phyloP scores from a whole-genome alignment of 2,888 invertebrate genomes.

The Arenicola marina region DNA sequence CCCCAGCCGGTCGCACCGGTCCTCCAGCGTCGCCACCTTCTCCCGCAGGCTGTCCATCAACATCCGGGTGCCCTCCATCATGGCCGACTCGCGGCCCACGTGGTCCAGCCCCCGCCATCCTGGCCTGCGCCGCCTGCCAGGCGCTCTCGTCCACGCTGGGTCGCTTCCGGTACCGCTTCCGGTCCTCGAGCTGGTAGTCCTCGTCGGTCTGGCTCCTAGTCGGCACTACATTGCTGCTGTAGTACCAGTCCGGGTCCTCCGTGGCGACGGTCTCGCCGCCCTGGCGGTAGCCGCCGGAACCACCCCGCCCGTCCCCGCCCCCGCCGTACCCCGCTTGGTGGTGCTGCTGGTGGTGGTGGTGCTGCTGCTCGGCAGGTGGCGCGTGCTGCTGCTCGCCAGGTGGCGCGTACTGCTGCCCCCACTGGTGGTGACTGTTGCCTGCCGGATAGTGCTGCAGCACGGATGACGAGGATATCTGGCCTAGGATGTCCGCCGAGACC shows the following conservation, averaged over 20 bases:
- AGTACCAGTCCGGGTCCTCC: conserved; percentile 17
- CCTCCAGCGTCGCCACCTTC: conserved; percentile 28
- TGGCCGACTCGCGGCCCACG: conserved; percentile 27
- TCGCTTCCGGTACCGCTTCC: not conserved
- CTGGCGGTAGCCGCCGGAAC: not conserved
- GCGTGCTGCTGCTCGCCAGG: too few species aligned
- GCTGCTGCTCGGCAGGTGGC: not conserved
- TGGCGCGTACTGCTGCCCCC: too few species aligned
- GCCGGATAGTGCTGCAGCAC: too few species aligned
- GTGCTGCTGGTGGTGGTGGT: not conserved
- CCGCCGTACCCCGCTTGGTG: not conserved
- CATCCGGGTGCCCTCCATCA: conserved; percentile 35
- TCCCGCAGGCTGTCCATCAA: conserved; percentile 34
- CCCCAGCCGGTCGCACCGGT: conserved; percentile 24
- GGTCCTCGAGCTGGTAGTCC: conserved; percentile 1
- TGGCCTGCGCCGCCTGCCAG: conserved; percentile 1
- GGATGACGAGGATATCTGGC: too few species aligned
- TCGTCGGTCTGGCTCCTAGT: conserved; percentile 20
- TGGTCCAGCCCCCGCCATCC: conserved; percentile 1
- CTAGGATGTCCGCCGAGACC: too few species aligned
- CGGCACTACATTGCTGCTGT: conserved; percentile 11
- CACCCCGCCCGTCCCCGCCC: not conserved
- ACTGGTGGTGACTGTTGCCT: too few species aligned
- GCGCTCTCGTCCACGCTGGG: not conserved
- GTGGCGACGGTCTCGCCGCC: not conserved